Evolutionary conservation across 2,113 vertebrate species (phyloP), one percentile per base, ranked within the genome.

Genomic region (Saiga tatarica): DNA sequence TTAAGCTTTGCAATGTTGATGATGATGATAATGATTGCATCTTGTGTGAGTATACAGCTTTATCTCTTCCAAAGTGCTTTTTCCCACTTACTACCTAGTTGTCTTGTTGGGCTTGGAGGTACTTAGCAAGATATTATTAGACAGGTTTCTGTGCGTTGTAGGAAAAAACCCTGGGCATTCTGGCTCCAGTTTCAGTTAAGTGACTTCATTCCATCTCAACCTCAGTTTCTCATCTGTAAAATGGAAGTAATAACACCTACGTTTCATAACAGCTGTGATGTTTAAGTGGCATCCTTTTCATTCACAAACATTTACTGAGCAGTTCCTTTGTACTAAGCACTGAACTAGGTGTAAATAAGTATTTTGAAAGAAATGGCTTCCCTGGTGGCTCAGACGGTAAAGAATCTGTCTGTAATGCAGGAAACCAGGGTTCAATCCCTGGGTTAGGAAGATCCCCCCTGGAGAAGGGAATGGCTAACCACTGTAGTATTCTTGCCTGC

Each of bases 1-100:
- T 93, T 97, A 97, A 98, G 94, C 78, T 94, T 89, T 53, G n/a
- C 6, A 10, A 0, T 85, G 71, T 33, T 92, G 86, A n/a, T 64
- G 92, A 78, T 67, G 90, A 82, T 94, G 74, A 50, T 90, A 93
- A 93, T 74, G 91, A 96, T 95, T 89, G 7, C 50, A 93, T 93
- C 93, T 74, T 64, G 59, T 94, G 96, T 95, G 88, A 91, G 3
- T 74, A 50, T 33, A 79, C 62, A 86, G 88, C 78, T 91, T 95
- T 97, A 64, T 95, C 94, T 94, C 97, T 91, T 96, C 85, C 85
- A 55, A 71, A 97, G 82, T 95, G 91, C 93, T 90, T 97, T 94
- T 97, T 94, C 17, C 84, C 82, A 88, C 91, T 78, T 97, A 94
- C 50, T 85, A 87, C 79, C 87, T 94, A 59, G 88, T 88, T 91